These are phyloP conservation scores for Apostichopus parvimensis DNA, from an alignment of 35 echinoderm and acorn worm species.

Conservation along the genomic window DNA sequence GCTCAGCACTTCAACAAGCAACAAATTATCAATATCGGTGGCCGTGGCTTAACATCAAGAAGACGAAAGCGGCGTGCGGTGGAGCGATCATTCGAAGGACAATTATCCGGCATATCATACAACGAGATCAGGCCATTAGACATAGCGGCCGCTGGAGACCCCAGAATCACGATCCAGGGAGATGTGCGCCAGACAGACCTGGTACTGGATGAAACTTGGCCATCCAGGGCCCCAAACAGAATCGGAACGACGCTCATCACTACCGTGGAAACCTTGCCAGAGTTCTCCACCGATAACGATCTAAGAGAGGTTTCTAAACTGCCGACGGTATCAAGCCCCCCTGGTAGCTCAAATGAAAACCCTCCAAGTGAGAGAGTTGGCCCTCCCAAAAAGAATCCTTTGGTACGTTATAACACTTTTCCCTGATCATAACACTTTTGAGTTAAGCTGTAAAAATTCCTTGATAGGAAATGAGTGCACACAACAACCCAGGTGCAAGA, in stretches of 20 bases:
- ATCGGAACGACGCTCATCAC: constrained; percentile 9
- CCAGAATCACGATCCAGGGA: constrained; percentile 62
- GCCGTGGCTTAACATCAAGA: constrained; percentile 17
- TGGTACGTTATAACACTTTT: background rate
- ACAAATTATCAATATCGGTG: constrained; percentile 72
- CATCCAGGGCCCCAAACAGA: constrained; percentile 25
- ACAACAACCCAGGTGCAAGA: too few relatives aligned
- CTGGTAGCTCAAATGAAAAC: background rate
- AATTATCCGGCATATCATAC: constrained; percentile 72
- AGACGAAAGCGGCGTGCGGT: constrained; percentile 45
- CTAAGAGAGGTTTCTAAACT: constrained; percentile 13
- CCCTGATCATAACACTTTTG: background rate
- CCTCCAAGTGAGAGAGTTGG: background rate
- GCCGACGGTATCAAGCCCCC: constrained; percentile 18
- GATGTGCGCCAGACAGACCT: constrained; percentile 47
- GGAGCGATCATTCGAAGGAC: constrained; percentile 63
- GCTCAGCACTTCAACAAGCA: constrained; percentile 74
- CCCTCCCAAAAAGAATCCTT: background rate
- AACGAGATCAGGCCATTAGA: constrained; percentile 77
- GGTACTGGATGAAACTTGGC: constrained; percentile 13
- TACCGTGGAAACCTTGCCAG: constrained; percentile 42
- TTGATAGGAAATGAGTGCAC: too few relatives aligned
- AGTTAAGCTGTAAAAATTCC: background rate
- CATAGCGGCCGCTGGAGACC: constrained; percentile 66
- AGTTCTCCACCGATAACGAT: constrained; percentile 49